phyloP scores from a whole-genome alignment of 2,113 vertebrate genomes.

The Sturnira hondurensis region DNA sequence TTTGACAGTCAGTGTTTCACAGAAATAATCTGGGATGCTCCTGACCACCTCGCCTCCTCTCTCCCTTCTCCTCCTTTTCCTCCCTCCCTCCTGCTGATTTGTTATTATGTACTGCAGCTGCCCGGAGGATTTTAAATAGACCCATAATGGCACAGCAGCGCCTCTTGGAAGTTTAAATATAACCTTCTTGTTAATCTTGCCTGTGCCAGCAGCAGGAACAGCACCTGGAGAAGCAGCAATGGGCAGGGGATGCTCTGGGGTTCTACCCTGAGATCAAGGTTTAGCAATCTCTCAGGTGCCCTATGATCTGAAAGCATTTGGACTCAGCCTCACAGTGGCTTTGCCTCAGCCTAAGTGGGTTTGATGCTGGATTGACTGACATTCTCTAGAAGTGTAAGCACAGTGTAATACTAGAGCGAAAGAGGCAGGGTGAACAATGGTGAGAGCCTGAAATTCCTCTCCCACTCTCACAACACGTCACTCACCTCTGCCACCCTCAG shows the following conservation, averaged over 20 bases:
- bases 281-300: slow-evolving; percentile 44
- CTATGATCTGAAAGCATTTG: slow-evolving; percentile 21
- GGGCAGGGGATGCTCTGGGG: slow-evolving; percentile 55
- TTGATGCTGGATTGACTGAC: background rate
- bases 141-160: slow-evolving; percentile 81
- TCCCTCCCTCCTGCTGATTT: slow-evolving; percentile 76
- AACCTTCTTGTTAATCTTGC: slow-evolving; percentile 82
- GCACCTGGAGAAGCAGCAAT: slow-evolving; percentile 76
- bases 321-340: background rate
- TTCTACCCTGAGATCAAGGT: slow-evolving; percentile 38
- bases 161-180: slow-evolving; percentile 85
- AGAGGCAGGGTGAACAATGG: accelerated
- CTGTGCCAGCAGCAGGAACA: slow-evolving; percentile 62
- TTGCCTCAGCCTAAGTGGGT: slow-evolving; percentile 37
- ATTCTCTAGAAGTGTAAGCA: background rate
- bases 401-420: background rate
- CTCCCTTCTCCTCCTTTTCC: background rate
- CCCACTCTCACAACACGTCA: background rate
- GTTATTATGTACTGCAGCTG: slow-evolving; percentile 85
- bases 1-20: slow-evolving; percentile 67
- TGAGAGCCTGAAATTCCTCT: background rate
- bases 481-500: background rate
- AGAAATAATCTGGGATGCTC: slow-evolving; percentile 68
- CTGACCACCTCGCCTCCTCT: slow-evolving; percentile 35
- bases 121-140: slow-evolving; percentile 85